Evolutionary conservation across 2,113 vertebrate species (phyloP), one percentile per base, ranked within the genome.

Genomic region (Gallinago undulata): DNA sequence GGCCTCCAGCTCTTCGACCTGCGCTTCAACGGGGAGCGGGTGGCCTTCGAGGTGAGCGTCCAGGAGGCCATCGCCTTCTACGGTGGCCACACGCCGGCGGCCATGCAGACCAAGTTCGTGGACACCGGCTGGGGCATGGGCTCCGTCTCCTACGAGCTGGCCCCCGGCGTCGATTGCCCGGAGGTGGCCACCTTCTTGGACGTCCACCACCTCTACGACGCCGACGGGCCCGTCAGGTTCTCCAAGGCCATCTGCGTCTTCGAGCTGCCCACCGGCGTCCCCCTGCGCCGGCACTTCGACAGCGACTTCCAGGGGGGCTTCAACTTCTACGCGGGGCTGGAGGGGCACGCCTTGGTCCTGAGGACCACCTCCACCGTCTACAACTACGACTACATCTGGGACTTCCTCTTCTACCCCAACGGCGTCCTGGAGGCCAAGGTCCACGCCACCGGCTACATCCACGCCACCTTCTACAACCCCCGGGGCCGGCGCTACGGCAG

Each of bases 351-450:
- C 11, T 96, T 99, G 66, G 99, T 99, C 62, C 41, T 99, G 60
- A 97, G 99, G 59, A 98, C 99, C 4, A 99, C 98, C 4, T 98
- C 99, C 3, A 99, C 99, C 0, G 99, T 99, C 94, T 99, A 99
- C 96, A 99, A 99, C 95, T 99, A 99, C 0, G 99, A 99, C 93
- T 99, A 99, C 94, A 98, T 99, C 95, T 99, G 99, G 99, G 99
- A 99, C 94, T 98, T 99, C 91, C 47, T 98, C 63, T 98, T 99
- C 96, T 98, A 99, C 95, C 98, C 98, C 78, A 99, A 99, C 8
- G 99, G 99, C 0, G 99, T 99, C 15, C 96, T 99, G 94, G 99
- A 99, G 85, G 95, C 98, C 48, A 99, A 98, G 74, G 98, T 99
- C 57, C 99, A 99, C 0, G 99, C 99, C 89, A 99, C 99, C 0